Percentiles rank a stretch among this genome's conserved stretches.
Conservation (phyloP, 2,797 vertebrate species). For the Halcyon smyrnensis region DNA sequence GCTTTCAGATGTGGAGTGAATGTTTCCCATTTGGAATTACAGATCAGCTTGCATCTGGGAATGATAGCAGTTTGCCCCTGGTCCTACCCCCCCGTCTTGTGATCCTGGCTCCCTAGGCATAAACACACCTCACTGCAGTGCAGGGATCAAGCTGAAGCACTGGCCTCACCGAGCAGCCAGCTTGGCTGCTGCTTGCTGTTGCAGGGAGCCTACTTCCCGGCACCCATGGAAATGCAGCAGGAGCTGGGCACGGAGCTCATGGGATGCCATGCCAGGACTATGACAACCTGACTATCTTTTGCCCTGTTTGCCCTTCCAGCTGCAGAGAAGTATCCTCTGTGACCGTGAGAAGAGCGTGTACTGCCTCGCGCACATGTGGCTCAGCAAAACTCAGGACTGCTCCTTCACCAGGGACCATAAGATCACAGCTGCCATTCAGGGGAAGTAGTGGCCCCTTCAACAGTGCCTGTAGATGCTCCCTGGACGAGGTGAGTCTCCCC, state of each 20-base stretch:
- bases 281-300: background rate
- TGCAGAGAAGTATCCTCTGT: background rate
- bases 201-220: background rate
- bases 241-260: background rate
- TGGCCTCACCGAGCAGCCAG: background rate
- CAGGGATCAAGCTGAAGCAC: background rate
- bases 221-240: background rate
- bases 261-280: background rate
- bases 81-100: background rate
- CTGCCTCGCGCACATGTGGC: rapidly evolving
- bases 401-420: background rate
- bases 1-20: background rate
- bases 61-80: rapidly evolving
- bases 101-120: background rate
- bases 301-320: background rate
- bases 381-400: background rate
- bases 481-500: background rate
- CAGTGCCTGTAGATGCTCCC: background rate
- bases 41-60: background rate
- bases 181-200: rapidly evolving
- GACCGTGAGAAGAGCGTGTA: rapidly evolving
- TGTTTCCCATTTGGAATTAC: background rate
- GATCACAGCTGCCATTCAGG: background rate
- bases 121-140: background rate
- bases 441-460: background rate